phyloP scores from a whole-genome alignment of 2,888 invertebrate species.

The Agonum fuliginosum region DNA sequence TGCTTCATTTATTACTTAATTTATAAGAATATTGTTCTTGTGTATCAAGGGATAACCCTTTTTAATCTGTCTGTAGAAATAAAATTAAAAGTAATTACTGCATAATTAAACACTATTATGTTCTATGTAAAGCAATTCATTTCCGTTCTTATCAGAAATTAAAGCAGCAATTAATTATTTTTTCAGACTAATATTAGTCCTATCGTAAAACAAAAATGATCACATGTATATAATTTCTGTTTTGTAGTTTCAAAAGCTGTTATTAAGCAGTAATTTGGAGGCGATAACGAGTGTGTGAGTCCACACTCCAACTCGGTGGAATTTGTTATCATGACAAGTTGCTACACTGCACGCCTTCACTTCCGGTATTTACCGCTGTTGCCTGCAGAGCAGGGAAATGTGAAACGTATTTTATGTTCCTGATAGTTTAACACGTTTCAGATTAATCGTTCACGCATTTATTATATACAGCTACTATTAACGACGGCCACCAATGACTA shows the following conservation, averaged over 20 bases:
- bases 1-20: no score
- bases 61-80: no score
- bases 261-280: conserved; percentile 7
- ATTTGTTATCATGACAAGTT: conserved; percentile 29
- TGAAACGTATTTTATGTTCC: neutral
- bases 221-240: neutral
- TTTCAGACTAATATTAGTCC: neutral
- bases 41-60: no score
- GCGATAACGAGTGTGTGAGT: conserved; percentile 12
- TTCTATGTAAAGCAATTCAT: no score
- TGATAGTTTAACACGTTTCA: neutral
- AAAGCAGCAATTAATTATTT: neutral
- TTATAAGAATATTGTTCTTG: no score
- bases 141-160: no score
- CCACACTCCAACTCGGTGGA: neutral
- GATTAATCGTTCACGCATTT: conserved; percentile 12
- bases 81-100: no score
- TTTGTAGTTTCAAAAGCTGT: conserved; percentile 19
- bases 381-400: neutral
- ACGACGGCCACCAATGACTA: neutral
- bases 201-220: neutral
- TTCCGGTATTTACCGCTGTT: conserved; percentile 9
- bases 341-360: conserved; percentile 9
- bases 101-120: no score
- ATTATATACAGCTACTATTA: neutral